Percentiles rank a stretch among this genome's conserved stretches.
Evolutionary conservation across 1,140 invertebrate genomes (phyloP).

Genomic region (Onthophagus taurus): DNA sequence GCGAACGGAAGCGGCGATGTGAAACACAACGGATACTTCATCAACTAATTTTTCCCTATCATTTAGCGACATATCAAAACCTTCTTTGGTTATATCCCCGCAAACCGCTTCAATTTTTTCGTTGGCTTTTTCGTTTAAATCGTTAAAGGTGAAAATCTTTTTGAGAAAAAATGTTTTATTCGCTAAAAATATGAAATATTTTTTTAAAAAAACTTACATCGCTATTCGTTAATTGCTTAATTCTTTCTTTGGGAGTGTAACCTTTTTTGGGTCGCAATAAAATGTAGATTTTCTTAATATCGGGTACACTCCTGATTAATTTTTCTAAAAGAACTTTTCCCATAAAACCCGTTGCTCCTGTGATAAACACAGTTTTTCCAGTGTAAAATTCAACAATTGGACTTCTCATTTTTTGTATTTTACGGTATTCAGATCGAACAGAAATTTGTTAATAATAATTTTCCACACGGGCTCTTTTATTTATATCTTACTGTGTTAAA

Average conservation of each 20-base stretch:
- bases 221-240: background rate
- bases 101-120: conserved; percentile 67
- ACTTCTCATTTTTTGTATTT: too few species aligned
- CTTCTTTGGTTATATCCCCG: conserved; percentile 56
- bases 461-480: too few species aligned
- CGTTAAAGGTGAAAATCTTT: background rate
- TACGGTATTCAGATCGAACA: too few species aligned
- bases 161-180: too few species aligned
- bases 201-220: background rate
- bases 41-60: conserved; percentile 47
- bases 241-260: background rate
- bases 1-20: conserved; percentile 79
- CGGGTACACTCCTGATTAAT: background rate
- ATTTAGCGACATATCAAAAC: conserved; percentile 52
- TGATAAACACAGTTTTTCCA: conserved; percentile 4
- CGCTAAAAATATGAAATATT: too few species aligned
- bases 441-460: too few species aligned
- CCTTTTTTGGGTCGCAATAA: conserved; percentile 4
- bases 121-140: too few species aligned
- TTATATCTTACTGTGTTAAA: too few species aligned
- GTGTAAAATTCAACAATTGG: conserved; percentile 5
- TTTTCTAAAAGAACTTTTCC: conserved; percentile 10
- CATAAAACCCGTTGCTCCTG: conserved; percentile 7
- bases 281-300: conserved; percentile 7
- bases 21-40: conserved; percentile 78